Evolutionary conservation across 2,113 vertebrate genomes (phyloP).

Genomic region (Chamaea fasciata): DNA sequence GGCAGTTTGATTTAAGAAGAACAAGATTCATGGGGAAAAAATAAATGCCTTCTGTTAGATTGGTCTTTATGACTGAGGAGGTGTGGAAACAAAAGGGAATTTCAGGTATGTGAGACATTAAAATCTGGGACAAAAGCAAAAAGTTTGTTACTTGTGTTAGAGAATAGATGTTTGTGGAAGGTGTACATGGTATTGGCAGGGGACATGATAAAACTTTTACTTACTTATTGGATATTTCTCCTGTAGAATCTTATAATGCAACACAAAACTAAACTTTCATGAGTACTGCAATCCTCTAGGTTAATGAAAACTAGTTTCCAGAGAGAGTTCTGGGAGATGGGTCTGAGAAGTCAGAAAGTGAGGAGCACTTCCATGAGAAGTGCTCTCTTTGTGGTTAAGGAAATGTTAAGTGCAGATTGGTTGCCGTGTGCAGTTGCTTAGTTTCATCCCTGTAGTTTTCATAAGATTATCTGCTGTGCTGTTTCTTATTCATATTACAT

Average conservation of each 20-base stretch:
- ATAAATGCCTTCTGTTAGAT: neutral
- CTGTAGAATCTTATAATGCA: neutral
- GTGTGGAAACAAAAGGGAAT: neutral
- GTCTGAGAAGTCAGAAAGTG: neutral
- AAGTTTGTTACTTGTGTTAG: neutral
- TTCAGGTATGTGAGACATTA: neutral
- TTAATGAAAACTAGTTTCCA: neutral
- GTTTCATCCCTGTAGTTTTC: slow-evolving; percentile 5
- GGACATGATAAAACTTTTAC: neutral
- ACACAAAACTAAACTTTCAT: neutral
- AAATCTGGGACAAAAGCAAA: neutral
- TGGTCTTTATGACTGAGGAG: neutral
- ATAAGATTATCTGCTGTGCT: neutral
- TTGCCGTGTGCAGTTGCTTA: neutral
- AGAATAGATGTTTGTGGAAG: neutral
- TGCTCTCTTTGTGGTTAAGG: neutral
- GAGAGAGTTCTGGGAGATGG: neutral
- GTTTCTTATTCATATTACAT: neutral
- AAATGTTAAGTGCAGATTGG: neutral
- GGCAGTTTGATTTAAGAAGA: neutral
- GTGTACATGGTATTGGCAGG: neutral
- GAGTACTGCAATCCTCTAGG: neutral
- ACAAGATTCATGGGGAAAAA: neutral
- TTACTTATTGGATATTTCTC: neutral
- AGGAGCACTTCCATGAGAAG: neutral